phyloP scores from a whole-genome alignment of 64 coral and sea anemone genomes.

The Pocillopora damicornis region DNA sequence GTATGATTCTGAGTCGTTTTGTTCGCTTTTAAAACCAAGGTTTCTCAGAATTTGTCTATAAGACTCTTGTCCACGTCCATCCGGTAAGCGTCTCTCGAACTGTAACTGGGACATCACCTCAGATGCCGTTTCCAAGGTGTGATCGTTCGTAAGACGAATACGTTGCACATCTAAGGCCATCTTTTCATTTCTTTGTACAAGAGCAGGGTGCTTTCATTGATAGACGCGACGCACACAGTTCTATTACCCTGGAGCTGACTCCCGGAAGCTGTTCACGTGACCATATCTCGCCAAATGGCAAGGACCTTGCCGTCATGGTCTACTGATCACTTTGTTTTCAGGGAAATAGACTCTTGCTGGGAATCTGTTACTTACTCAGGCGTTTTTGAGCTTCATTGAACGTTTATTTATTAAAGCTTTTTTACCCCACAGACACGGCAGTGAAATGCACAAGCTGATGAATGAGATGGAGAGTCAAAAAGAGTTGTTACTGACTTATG shows the following conservation, averaged over 20 bases:
- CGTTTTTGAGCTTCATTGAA: neutral
- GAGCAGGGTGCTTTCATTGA: too few relatives aligned
- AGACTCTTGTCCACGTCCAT: neutral
- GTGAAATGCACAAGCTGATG: constrained; percentile 86
- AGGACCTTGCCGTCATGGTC: too few relatives aligned
- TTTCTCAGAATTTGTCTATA: neutral
- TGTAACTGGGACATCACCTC: constrained; percentile 4
- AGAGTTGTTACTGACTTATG: constrained; percentile 87
- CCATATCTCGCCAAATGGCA: too few relatives aligned
- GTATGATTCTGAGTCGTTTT: neutral
- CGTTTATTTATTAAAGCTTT: neutral
- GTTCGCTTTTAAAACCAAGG: neutral
- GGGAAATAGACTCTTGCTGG: too few relatives aligned
- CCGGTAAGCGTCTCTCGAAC: neutral
- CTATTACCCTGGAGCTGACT: too few relatives aligned
- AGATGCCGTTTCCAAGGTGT: constrained; percentile 27
- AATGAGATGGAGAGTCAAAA: constrained; percentile 96
- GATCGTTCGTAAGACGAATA: constrained; percentile 16
- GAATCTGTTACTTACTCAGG: neutral
- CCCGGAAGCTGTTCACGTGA: too few relatives aligned
- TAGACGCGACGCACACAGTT: too few relatives aligned
- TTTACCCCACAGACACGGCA: constrained; percentile 42
- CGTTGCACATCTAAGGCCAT: too few relatives aligned
- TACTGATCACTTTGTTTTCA: too few relatives aligned
- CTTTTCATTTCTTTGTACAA: too few relatives aligned